A percentile compares a stretch with the other conserved stretches of the same genome.
These are phyloP conservation scores for Siniperca obscura DNA, from an alignment of 2,797 vertebrate species.

Conservation along the genomic window DNA sequence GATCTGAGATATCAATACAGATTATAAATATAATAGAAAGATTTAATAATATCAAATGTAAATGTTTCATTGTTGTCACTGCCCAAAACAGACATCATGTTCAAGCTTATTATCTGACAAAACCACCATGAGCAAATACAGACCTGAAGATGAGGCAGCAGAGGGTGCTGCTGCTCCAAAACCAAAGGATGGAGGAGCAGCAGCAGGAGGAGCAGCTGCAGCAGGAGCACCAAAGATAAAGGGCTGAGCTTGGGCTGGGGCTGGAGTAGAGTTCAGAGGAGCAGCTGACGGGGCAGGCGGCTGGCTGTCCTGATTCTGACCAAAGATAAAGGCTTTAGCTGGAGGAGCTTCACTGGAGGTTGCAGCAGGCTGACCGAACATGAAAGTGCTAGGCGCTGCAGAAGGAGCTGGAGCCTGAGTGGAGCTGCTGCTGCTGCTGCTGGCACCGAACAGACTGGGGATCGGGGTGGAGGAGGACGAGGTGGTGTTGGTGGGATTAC, in stretches of 20 bases:
- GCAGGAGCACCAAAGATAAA: constrained; percentile 89
- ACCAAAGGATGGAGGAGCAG: constrained; percentile 83
- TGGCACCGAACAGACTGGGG: constrained; percentile 85
- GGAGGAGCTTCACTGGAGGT: constrained; percentile 82
- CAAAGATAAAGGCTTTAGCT: constrained; percentile 89
- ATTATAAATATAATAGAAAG: neutral
- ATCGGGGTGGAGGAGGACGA: constrained; percentile 78
- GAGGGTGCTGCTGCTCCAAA: constrained; percentile 88
- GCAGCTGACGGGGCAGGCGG: constrained; percentile 78
- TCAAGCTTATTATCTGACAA: neutral
- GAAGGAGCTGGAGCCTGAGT: constrained; percentile 63
- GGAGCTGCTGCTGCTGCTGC: constrained; percentile 39
- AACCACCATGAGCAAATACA: constrained; percentile 9
- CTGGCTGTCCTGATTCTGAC: constrained; percentile 89
- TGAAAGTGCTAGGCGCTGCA: constrained; percentile 82
- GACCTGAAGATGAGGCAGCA: constrained; percentile 90
- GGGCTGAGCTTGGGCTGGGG: constrained; percentile 74
- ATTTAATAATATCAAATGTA: neutral
- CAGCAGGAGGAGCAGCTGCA: constrained; percentile 66
- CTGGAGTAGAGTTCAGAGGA: constrained; percentile 69
- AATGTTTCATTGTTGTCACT: neutral
- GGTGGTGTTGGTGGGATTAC: constrained; percentile 80
- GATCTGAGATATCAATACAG: neutral
- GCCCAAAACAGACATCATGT: neutral
- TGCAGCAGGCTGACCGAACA: constrained; percentile 90